Base-by-base conservation (phyloP, 2,888 invertebrate genomes). In the Alloscopus bannaensis region DNA sequence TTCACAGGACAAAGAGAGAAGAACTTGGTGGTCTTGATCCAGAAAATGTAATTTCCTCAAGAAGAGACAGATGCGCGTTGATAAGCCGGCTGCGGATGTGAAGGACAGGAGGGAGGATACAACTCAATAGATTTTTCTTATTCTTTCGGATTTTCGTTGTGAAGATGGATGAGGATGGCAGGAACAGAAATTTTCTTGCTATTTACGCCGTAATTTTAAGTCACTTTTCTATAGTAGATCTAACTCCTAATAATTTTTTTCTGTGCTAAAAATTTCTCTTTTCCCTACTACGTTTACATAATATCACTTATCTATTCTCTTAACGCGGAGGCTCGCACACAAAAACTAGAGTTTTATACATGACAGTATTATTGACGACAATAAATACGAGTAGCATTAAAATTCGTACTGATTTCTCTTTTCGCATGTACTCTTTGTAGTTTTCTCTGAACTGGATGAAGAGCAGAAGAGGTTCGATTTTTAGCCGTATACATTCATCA, bases 401-500 rank as follows among this genome's bases (percentile, higher is more conserved):
- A 52, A 52, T 20, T 22, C 16, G 47, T 52, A 45, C 6, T 24
- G 52, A 52, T 45, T 42, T 36, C n/a, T 69, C 45, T 42, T 42
- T 36, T 4, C 36, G 13, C 16, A 70, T 22, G 57, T 40, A 29
- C 16, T 16, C 20, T 68, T 69, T 59, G 70, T 70, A 70, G 45
- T 72, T n/a, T n/a, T n/a, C 55, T 72, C 64, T 72, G 72, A 72
- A 72, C 72, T 72, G 64, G 72, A 52, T 55, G 36, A 62, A 64
- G 55, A 64, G 24, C 20, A 71, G 31, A 26, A 71, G 20, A 47
- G 60, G 45, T 18, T 3, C 8, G 3, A 31, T 55, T 59, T 55
- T 18, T 26, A 42, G 28, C 60, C 71, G 62, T 60, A 70, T 60
- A 47, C 52, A 22, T 52, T 52, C 52, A 59, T 31, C 29, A 59